Percentiles rank a stretch among this genome's conserved stretches.
These are phyloP conservation scores for Pogona vitticeps DNA, from an alignment of 2,113 vertebrate genomes.

Conservation along the genomic window DNA sequence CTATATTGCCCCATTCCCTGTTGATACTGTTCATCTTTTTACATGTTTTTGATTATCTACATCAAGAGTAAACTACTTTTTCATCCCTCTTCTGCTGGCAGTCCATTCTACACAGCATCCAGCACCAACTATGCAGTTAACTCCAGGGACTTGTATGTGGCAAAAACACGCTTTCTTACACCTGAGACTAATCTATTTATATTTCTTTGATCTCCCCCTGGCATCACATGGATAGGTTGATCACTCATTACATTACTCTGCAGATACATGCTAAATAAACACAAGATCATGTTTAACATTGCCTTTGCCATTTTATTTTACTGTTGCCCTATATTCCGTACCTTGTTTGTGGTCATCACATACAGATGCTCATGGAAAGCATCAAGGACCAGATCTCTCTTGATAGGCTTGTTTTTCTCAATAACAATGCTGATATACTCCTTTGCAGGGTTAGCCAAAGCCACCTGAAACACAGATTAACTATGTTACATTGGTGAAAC, in stretches of 20 bases:
- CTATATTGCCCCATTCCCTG: background rate
- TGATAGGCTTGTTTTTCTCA: constrained; percentile 80
- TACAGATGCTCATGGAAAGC: constrained; percentile 80
- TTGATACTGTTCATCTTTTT: background rate
- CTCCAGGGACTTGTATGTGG: background rate
- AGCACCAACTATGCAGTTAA: background rate
- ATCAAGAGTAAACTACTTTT: background rate
- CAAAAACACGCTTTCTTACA: background rate
- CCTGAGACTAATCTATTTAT: background rate
- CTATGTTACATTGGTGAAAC: background rate
- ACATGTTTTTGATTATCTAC: background rate
- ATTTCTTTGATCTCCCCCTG: background rate
- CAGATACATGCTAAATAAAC: background rate
- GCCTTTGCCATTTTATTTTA: background rate
- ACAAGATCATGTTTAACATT: background rate
- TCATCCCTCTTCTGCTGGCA: too few relatives aligned
- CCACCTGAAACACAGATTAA: constrained; percentile 75
- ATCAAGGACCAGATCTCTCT: constrained; percentile 88
- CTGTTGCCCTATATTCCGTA: constrained; percentile 25
- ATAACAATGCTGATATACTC: constrained; percentile 78
- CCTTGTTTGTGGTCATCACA: constrained; percentile 91
- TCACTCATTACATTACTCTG: background rate
- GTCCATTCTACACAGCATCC: background rate
- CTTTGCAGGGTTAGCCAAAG: constrained; percentile 70
- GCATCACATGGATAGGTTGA: background rate